These are phyloP conservation scores for Apotomis capreana DNA, from an alignment of 2,888 invertebrate genomes.

Conservation along the genomic window DNA sequence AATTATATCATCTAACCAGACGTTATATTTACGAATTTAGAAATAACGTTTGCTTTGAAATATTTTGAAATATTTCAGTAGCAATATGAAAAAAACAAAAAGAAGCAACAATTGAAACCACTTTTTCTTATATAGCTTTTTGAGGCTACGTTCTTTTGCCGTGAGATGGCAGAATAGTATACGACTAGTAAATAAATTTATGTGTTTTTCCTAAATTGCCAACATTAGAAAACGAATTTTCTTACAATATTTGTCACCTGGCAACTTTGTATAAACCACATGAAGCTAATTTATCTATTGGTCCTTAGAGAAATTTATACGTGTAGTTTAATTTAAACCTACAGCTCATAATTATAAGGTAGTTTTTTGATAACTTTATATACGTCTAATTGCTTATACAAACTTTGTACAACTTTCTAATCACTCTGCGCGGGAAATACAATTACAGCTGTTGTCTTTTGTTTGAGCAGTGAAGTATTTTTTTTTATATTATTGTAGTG, in stretches of 20 bases:
- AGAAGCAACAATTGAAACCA: too few species aligned
- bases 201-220: neutral
- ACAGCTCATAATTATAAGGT: neutral
- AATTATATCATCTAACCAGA: too few species aligned
- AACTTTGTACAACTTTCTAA: too few species aligned
- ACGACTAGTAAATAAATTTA: neutral
- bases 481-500: too few species aligned
- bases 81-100: too few species aligned
- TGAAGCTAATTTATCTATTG: conserved; percentile 2
- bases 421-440: neutral
- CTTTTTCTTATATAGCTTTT: too few species aligned
- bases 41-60: too few species aligned
- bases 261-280: neutral
- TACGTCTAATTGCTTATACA: neutral
- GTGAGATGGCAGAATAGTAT: too few species aligned
- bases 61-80: too few species aligned
- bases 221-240: conserved; percentile 10
- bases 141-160: too few species aligned
- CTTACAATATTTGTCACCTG: neutral
- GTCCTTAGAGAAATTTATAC: neutral
- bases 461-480: too few species aligned
- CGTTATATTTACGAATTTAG: too few species aligned
- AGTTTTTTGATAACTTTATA: neutral
- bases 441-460: neutral
- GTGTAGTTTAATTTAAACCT: neutral